Conservation (phyloP, 1,140 invertebrate species). For the Drosophila ambigua region DNA sequence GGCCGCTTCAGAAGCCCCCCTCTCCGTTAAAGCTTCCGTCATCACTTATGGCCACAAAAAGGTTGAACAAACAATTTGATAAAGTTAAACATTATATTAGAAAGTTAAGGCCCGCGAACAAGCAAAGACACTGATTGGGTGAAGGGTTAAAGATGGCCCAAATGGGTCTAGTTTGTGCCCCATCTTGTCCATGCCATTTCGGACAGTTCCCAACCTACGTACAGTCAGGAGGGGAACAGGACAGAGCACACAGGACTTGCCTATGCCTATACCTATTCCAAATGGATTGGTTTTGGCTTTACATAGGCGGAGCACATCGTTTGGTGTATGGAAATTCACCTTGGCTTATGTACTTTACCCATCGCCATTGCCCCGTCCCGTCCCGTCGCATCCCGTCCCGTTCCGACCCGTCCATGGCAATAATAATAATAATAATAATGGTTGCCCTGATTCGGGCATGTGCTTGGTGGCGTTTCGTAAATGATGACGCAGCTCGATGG, state of each 20-base stretch:
- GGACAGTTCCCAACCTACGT: background rate
- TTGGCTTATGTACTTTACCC: constrained; percentile 19
- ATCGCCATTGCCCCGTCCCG: background rate
- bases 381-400: no score
- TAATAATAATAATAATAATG: constrained; percentile 45
- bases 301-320: constrained; percentile 9
- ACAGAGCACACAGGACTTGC: no score
- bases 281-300: background rate
- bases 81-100: background rate
- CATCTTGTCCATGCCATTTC: no score
- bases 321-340: constrained; percentile 23
- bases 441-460: constrained; percentile 51
- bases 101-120: no score
- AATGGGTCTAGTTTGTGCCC: no score
- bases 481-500: constrained; percentile 75
- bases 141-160: no score
- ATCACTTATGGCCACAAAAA: constrained; percentile 3
- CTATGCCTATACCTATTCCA: background rate
- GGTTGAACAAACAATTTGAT: background rate
- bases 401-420: constrained; percentile 3
- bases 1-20: no score
- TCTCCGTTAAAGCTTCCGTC: no score
- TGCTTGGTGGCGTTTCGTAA: constrained; percentile 56
- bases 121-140: no score
- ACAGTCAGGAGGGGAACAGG: background rate